Conservation (phyloP, 1,140 invertebrate genomes). For the Bombus sylvicola region DNA sequence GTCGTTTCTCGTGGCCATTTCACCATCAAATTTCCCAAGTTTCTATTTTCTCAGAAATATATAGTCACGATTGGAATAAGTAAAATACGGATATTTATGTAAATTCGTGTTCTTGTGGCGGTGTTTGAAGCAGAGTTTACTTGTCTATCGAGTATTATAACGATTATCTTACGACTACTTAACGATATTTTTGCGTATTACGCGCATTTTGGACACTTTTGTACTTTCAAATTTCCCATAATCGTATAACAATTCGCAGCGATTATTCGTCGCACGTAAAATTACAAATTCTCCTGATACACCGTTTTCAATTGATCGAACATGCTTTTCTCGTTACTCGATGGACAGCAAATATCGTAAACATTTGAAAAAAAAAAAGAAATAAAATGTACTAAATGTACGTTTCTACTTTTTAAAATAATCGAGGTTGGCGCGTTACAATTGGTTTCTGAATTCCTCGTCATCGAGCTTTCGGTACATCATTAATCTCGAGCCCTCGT, state of each 20-base stretch:
- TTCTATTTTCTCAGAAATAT: neutral
- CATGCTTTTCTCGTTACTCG: neutral
- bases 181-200: too few species aligned
- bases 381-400: neutral
- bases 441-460: neutral
- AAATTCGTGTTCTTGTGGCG: too few species aligned
- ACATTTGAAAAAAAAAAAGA: fast-evolving
- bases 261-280: neutral
- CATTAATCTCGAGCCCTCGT: conserved; percentile 1
- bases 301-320: neutral
- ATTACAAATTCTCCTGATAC: neutral
- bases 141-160: too few species aligned
- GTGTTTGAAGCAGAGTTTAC: too few species aligned
- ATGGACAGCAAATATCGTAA: neutral
- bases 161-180: too few species aligned
- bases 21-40: neutral
- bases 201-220: neutral
- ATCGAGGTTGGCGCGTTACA: neutral
- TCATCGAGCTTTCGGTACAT: neutral
- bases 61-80: too few species aligned
- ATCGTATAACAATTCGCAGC: neutral
- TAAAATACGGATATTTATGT: too few species aligned
- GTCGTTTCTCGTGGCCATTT: neutral
- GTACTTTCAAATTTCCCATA: neutral
- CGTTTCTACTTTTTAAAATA: neutral